Conservation (phyloP, 2,797 vertebrate genomes). For the Cephalopachus bancanus region DNA sequence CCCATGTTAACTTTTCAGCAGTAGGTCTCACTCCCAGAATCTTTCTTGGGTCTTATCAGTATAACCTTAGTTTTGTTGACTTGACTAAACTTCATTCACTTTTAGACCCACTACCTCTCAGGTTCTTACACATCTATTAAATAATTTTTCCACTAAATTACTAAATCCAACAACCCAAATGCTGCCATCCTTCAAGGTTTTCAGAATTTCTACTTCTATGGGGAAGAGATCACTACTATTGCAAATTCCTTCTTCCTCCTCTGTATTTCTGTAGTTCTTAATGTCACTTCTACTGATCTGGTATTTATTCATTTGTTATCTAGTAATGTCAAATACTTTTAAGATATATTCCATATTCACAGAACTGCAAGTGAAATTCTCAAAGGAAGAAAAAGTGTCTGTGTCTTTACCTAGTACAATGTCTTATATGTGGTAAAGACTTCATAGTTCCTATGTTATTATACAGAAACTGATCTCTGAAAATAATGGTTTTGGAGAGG, state of each 20-base stretch:
- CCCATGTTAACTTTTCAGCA: not conserved
- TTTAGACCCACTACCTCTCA: not conserved
- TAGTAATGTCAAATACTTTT: not conserved
- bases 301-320: not conserved
- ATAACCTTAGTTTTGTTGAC: not conserved
- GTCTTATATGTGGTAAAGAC: not conserved
- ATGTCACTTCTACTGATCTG: not conserved
- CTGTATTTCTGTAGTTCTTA: not conserved
- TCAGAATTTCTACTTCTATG: not conserved
- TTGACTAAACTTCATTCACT: not conserved
- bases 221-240: not conserved
- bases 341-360: not conserved
- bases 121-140: not conserved
- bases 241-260: not conserved
- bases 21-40: not conserved
- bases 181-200: not conserved
- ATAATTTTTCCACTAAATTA: not conserved
- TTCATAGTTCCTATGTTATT: not conserved
- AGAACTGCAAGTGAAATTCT: not conserved
- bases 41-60: not conserved
- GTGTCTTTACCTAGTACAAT: not conserved
- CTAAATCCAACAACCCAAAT: not conserved
- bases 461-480: not conserved
- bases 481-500: not conserved
- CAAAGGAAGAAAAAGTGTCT: not conserved